Evolutionary conservation across 2,888 invertebrate species (phyloP).

Genomic region (Tachystola acroxantha): DNA sequence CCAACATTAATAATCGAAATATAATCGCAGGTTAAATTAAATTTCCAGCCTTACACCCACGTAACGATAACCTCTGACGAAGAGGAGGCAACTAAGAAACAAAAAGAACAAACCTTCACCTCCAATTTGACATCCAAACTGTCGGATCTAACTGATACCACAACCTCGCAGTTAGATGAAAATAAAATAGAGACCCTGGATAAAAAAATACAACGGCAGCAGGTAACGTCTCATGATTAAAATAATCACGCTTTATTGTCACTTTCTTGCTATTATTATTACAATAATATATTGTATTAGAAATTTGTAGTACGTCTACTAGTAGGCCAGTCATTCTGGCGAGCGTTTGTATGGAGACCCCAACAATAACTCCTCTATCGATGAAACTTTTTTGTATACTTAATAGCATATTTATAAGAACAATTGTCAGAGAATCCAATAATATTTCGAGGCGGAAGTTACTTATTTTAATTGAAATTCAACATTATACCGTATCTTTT

Average conservation of each 20-base stretch:
- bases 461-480: no score
- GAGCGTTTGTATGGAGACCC: no score
- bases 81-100: conserved; percentile 83
- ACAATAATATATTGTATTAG: neutral
- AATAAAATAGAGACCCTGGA: conserved; percentile 80
- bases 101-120: conserved; percentile 57
- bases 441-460: no score
- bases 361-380: no score
- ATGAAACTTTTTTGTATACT: no score
- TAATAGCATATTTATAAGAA: no score
- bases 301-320: no score
- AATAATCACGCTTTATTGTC: neutral
- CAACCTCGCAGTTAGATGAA: conserved; percentile 51
- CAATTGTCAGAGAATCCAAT: no score
- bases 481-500: no score
- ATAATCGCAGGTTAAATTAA: no score
- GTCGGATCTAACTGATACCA: conserved; percentile 43
- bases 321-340: no score
- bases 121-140: conserved; percentile 77
- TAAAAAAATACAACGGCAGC: conserved; percentile 81
- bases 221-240: conserved; percentile 58
- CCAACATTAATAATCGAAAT: no score
- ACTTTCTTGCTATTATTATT: conserved; percentile 11
- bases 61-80: conserved; percentile 87
- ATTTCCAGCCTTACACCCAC: conserved; percentile 82